Conservation (phyloP, 35 echinoderm and acorn worm species). For the Apostichopus japonicus region DNA sequence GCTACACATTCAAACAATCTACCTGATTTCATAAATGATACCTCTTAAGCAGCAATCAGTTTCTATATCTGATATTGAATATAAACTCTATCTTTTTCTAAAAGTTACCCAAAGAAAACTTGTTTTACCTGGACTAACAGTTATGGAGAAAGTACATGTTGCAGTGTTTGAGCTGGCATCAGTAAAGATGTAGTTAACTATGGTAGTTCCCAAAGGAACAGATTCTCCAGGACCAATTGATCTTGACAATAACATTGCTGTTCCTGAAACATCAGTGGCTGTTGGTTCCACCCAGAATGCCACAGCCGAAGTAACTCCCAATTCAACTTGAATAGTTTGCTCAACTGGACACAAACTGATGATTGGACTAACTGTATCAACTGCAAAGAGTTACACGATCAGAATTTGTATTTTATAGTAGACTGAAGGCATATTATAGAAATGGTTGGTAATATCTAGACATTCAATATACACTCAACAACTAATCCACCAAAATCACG, state of each 20-base stretch:
- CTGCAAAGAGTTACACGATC: neutral
- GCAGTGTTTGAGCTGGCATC: neutral
- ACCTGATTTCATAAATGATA: neutral
- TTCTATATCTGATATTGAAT: too few species aligned
- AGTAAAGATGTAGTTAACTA: conserved; percentile 14
- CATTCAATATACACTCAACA: too few species aligned
- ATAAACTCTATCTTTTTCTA: too few species aligned
- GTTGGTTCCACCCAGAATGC: conserved; percentile 35
- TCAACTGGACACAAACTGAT: conserved; percentile 12
- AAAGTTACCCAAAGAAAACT: neutral
- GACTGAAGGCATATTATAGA: too few species aligned
- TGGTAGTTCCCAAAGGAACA: neutral
- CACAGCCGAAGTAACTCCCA: neutral
- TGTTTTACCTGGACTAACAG: conserved; percentile 17
- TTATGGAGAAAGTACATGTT: conserved; percentile 20
- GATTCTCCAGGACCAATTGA: neutral
- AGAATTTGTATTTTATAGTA: too few species aligned
- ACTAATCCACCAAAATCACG: too few species aligned
- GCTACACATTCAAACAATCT: neutral
- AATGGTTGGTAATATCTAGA: too few species aligned
- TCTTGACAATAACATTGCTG: neutral
- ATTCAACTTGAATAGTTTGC: neutral
- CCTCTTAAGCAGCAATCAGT: too few species aligned
- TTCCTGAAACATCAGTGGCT: conserved; percentile 26
- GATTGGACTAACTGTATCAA: neutral